Base-by-base conservation (phyloP, 2,888 invertebrate genomes). In the Cistogaster globosa region DNA sequence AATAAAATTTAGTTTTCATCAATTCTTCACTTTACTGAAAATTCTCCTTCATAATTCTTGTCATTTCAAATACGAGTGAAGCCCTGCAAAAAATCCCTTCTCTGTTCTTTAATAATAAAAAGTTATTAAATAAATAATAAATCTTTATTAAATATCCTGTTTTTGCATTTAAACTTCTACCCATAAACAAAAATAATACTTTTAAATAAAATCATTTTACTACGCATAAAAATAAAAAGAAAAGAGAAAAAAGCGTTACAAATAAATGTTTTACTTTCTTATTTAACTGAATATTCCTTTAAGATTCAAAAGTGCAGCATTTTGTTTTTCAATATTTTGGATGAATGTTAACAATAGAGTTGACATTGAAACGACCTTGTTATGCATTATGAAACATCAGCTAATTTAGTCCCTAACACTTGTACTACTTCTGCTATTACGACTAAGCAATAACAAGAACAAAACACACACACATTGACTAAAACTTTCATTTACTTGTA, bases 361-460 rank as follows among this genome's bases (percentile, higher is more conserved):
- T 82, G 86, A 83, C 83, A 86, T 86, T 86, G 86, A 83, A 86
- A 78, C 63, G 80, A 86, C 86, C 86, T 86, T 86, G 80, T 65
- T 58, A 18, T 14, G 60, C 65, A 72, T 72, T 83, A 83, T 83
- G 75, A 80, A 86, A 76, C 82, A 86, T 77, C 79, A 86, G 83
- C 80, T 83, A 86, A 86, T 86, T 85, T 78, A 85, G 63, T 62
- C 42, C 63, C 63, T 42, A 57, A 48, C 55, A 53, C 69, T 42
- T 69, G 5, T 42, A 48, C 4, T 16, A 58, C 12, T 71, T 22
- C 45, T 36, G 36, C 69, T 8, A 20, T 20, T 72, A 32, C 20
- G 42, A 42, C 42, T 42, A 12, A 32, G 32, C 65, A 51, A 65
- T 32, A 77, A 65, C 32, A 42, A 69, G 18, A 38, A 36, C 45